These are phyloP conservation scores for Chaetophractus vellerosus DNA, from an alignment of 2,797 vertebrate species.

Conservation along the genomic window DNA sequence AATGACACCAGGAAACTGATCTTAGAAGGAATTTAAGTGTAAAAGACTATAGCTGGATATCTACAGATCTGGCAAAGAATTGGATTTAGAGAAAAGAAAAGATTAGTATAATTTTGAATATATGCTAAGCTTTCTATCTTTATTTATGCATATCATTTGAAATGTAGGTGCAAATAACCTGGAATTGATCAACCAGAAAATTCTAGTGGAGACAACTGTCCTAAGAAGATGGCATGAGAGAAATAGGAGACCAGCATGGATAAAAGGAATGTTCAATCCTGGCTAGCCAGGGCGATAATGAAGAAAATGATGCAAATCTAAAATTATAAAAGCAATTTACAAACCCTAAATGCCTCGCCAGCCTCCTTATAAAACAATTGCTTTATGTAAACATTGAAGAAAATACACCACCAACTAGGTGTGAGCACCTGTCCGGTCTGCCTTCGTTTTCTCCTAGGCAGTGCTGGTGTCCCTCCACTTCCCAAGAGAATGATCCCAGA, in stretches of 20 bases:
- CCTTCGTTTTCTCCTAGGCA: constrained; percentile 93
- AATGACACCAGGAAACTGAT: background rate
- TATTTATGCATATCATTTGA: background rate
- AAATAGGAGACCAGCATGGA: background rate
- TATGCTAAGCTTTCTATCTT: background rate
- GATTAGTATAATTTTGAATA: constrained; percentile 1
- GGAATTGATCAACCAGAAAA: background rate
- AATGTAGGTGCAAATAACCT: background rate
- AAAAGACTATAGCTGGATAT: background rate
- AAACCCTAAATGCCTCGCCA: background rate
- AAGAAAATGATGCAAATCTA: background rate
- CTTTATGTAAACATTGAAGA: background rate
- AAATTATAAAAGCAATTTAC: background rate
- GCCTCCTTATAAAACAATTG: background rate
- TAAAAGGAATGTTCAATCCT: background rate
- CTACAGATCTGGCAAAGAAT: background rate
- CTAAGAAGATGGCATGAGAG: background rate
- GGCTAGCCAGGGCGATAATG: background rate
- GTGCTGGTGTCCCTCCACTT: constrained; percentile 88
- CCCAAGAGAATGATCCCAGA: constrained; percentile 96
- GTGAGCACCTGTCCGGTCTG: constrained; percentile 92
- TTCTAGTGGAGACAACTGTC: background rate
- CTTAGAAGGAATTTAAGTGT: background rate
- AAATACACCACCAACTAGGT: background rate
- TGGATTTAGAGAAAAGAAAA: background rate